phyloP scores from a whole-genome alignment of 2,113 vertebrate species.

The Platycercus adscitus region DNA sequence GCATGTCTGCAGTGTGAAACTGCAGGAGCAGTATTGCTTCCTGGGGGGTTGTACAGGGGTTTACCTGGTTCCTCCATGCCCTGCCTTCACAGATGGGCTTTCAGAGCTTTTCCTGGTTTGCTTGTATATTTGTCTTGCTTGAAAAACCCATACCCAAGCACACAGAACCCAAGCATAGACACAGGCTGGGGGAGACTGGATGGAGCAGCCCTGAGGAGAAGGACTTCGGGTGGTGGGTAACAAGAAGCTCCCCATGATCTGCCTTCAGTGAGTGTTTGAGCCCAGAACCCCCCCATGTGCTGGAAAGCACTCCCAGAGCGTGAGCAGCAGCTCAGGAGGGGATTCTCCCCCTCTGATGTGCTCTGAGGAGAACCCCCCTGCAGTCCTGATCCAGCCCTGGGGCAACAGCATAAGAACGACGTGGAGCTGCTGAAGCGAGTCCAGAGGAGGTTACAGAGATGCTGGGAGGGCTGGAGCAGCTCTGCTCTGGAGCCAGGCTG shows the following conservation, averaged over 20 bases:
- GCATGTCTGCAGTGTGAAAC: neutral
- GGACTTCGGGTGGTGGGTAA: neutral
- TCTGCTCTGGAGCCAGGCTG: too few relatives aligned
- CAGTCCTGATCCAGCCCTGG: neutral
- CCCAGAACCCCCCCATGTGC: neutral
- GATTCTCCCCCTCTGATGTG: neutral
- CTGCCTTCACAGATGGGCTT: neutral
- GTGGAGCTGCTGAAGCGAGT: too few relatives aligned
- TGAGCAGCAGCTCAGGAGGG: neutral
- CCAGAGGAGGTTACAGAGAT: too few relatives aligned
- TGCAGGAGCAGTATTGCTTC: neutral
- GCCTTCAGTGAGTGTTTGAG: neutral
- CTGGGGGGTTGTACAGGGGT: rapidly evolving
- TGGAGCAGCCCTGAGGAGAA: neutral
- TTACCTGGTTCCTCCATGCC: neutral
- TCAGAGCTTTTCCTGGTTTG: neutral
- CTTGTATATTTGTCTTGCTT: rapidly evolving
- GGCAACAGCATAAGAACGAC: too few relatives aligned
- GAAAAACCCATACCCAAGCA: neutral
- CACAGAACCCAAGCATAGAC: neutral
- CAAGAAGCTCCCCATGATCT: neutral
- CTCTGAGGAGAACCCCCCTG: neutral
- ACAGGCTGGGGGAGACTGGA: neutral
- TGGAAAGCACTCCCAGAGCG: neutral
- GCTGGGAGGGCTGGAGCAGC: too few relatives aligned